Evolutionary conservation across 1,140 invertebrate genomes (phyloP), one percentile per base, ranked within the genome.

Genomic region (Theocolax elegans): DNA sequence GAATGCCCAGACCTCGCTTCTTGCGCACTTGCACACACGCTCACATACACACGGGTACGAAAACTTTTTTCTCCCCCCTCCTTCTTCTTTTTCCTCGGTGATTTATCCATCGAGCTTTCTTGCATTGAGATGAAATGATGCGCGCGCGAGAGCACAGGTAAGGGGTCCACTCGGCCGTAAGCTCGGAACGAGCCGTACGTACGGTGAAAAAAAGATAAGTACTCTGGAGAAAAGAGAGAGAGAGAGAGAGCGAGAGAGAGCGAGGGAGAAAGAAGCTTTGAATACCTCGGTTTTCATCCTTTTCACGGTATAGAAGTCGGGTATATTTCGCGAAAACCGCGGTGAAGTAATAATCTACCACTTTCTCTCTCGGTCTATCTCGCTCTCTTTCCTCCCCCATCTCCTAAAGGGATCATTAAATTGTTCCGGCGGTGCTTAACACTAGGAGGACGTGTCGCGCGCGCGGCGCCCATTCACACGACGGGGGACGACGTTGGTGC

Each of bases 401-500:
- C n/a, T n/a, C n/a, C n/a, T n/a, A n/a, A n/a, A n/a, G n/a, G 76
- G 82, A 82, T 84, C 83, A 85, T 85, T 85, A 85, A 85, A 85
- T 83, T 82, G 80, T 85, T 85, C 83, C 82, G 80, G 79, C 77
- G 66, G 70, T 81, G 81, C 76, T 82, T 82, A 81, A 83, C 81
- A 80, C 29, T 44, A 42, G 53, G 56, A 46, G 21, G 6, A 44
- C 25, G 21, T 2, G 27, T 13, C 17, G 29, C 38, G 29, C 23
- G 21, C n/a, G n/a, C 46, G n/a, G n/a, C n/a, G 15, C 46, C 17
- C 48, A 51, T 51, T 23, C 48, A 25, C 19, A n/a, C 7, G 65
- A 53, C 51, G 35, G 71, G 71, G 60, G 54, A 67, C 76, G 77
- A 35, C 80, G 76, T 78, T 76, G 77, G 75, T 71, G 72, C 77